Evolutionary conservation across 2,797 vertebrate genomes (phyloP).

Genomic region (Pachyuromys duprasi): DNA sequence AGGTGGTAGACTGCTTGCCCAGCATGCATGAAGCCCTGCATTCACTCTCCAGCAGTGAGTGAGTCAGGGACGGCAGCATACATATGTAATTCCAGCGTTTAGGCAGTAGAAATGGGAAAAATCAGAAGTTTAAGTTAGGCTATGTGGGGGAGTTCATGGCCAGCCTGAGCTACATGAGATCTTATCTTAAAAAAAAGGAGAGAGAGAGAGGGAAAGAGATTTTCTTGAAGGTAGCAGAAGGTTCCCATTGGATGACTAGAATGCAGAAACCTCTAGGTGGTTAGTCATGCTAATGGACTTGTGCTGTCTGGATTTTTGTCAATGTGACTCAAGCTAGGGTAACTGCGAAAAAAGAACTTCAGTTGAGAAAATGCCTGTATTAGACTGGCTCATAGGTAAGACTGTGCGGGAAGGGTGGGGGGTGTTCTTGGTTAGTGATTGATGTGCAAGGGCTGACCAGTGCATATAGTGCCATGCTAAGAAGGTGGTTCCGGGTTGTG

Average conservation of each 20-base stretch:
- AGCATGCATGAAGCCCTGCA: no score
- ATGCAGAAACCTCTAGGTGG: not conserved
- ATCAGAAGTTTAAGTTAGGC: not conserved
- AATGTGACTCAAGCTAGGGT: not conserved
- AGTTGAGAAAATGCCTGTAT: no score
- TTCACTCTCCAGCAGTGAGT: not conserved
- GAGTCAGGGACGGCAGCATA: not conserved
- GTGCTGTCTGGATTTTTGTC: not conserved
- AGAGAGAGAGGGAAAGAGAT: not conserved
- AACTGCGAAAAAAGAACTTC: not conserved
- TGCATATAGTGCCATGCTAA: not conserved
- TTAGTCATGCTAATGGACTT: not conserved
- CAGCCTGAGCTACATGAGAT: not conserved
- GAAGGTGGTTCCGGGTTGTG: not conserved
- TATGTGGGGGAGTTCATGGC: not conserved
- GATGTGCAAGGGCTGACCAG: no score
- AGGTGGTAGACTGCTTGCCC: not conserved
- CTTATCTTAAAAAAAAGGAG: not conserved
- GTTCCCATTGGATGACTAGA: conserved; percentile 11
- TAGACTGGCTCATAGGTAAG: not conserved
- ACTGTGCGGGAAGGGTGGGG: no score
- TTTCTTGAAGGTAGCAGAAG: conserved; percentile 53
- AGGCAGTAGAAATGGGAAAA: not conserved
- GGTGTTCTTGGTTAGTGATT: no score
- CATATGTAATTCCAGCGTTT: not conserved